Percentiles rank a stretch among this genome's conserved stretches.
These are phyloP conservation scores for Alligator sinensis DNA, from an alignment of 2,113 vertebrate genomes.

Conservation along the genomic window DNA sequence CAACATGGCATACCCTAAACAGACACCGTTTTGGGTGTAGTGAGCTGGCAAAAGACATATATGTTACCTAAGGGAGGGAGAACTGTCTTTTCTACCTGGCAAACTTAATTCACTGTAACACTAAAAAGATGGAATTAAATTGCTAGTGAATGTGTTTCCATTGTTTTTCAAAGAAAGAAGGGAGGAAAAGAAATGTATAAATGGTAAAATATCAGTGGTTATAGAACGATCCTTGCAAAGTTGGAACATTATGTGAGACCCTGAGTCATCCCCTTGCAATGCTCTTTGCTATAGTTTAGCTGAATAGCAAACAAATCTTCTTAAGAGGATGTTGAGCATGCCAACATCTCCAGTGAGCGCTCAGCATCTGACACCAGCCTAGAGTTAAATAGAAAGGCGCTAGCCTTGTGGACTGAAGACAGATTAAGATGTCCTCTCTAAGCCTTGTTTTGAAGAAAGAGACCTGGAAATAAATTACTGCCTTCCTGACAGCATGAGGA, in stretches of 20 bases:
- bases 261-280: conserved; percentile 14
- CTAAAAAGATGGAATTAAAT: neutral
- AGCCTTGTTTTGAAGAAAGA: conserved; percentile 17
- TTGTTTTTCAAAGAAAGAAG: neutral
- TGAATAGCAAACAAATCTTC: neutral
- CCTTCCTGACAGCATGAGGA: conserved; percentile 33
- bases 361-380: neutral
- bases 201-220: neutral
- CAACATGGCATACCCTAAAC: too few relatives aligned
- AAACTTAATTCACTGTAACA: neutral
- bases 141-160: neutral
- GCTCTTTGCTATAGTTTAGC: neutral
- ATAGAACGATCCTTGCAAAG: neutral
- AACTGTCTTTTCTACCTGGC: neutral
- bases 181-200: neutral
- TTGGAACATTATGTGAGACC: neutral
- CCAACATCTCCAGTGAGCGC: conserved; percentile 22
- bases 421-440: conserved; percentile 53
- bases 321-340: neutral
- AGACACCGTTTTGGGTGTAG: too few relatives aligned
- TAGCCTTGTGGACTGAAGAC: neutral
- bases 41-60: neutral
- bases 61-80: neutral
- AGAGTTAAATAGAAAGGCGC: neutral
- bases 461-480: conserved; percentile 42